These are phyloP conservation scores for Ia io DNA, from an alignment of 2,113 vertebrate species.

Conservation along the genomic window DNA sequence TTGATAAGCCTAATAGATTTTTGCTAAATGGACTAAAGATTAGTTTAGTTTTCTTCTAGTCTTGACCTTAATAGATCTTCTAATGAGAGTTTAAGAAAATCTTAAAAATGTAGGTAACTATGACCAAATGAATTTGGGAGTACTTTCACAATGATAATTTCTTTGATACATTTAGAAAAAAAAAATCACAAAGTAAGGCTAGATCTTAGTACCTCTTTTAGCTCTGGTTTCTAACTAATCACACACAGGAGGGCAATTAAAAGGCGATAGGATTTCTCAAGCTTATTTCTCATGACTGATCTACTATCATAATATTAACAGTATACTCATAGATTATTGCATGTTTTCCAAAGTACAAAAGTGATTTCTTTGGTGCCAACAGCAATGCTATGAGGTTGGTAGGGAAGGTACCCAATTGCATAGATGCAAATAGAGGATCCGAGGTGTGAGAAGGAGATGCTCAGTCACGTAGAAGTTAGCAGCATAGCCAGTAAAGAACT, in stretches of 20 bases:
- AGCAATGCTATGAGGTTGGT: not conserved
- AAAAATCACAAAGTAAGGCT: slow-evolving; percentile 22
- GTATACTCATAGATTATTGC: not conserved
- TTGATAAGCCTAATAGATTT: not conserved
- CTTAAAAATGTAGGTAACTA: not conserved
- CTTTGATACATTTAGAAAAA: not conserved
- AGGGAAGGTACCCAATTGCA: not conserved
- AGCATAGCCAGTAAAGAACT: not conserved
- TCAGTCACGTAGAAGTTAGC: not conserved
- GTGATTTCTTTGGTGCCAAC: not conserved
- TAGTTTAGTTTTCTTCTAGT: not conserved
- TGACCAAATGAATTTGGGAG: not conserved
- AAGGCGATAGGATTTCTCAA: not conserved
- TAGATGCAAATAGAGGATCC: not conserved
- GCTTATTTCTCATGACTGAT: not conserved
- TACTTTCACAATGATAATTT: slow-evolving; percentile 21
- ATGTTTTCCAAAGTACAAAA: not conserved
- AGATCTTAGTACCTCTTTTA: not conserved
- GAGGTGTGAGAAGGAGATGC: not conserved
- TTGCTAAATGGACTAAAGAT: not conserved
- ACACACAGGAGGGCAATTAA: not conserved
- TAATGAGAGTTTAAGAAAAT: slow-evolving; percentile 19
- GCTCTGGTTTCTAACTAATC: not conserved
- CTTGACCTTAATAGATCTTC: not conserved
- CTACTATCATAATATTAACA: not conserved